Conservation (phyloP, 1,140 invertebrate genomes). For the Tetramorium alpestre region DNA sequence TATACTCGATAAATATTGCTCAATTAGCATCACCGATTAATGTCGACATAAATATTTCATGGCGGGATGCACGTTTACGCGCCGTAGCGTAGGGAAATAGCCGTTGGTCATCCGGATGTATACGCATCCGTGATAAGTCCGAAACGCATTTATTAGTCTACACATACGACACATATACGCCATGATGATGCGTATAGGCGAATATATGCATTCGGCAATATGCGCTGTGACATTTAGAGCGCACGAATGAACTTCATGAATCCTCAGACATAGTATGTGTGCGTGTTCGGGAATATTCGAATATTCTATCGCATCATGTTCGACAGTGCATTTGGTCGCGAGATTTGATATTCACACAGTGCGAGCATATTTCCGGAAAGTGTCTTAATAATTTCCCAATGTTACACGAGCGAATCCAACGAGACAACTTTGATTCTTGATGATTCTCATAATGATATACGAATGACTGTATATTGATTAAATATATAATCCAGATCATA, state of each 20-base stretch:
- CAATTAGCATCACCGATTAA: conserved; percentile 39
- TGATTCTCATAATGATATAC: not conserved
- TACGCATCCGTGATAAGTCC: not conserved
- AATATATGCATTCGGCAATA: not conserved
- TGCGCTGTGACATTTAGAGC: conserved; percentile 5
- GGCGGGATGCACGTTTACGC: not conserved
- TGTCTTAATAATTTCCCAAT: not conserved
- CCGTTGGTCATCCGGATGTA: not conserved
- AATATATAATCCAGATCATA: not conserved
- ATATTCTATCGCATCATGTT: not conserved
- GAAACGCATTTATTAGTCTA: conserved; percentile 28
- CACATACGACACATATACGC: not conserved
- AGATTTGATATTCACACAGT: not conserved
- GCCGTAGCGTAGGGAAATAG: not conserved
- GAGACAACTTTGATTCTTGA: not conserved
- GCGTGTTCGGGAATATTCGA: not conserved
- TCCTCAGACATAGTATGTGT: not conserved
- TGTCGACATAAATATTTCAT: conserved; percentile 37
- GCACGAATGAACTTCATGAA: conserved; percentile 13
- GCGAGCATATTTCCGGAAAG: not conserved
- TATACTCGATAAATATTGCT: conserved; percentile 15
- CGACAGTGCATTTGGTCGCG: not conserved
- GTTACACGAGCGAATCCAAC: not conserved
- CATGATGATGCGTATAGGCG: not conserved
- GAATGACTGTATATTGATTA: not conserved